These are phyloP conservation scores for Kryptolebias ocellatus DNA, from an alignment of 2,797 vertebrate species.

Conservation along the genomic window DNA sequence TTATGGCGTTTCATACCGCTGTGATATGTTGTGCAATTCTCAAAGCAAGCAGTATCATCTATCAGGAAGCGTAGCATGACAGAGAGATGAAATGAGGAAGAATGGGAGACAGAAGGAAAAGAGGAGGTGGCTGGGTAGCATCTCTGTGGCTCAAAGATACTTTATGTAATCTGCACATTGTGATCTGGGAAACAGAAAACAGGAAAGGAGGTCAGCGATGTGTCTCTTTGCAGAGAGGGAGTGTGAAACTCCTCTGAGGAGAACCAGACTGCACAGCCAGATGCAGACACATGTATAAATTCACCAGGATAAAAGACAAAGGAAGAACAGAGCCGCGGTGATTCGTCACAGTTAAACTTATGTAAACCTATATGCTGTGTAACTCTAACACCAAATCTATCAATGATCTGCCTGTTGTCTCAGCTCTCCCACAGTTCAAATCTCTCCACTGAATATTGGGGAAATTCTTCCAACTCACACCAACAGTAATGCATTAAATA, in stretches of 20 bases:
- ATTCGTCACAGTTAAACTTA: conserved; percentile 62
- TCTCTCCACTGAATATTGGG: conserved; percentile 44
- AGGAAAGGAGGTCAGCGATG: conserved; percentile 55
- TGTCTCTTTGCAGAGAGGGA: conserved; percentile 41
- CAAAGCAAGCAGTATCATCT: conserved; percentile 26
- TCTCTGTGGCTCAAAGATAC: conserved; percentile 37
- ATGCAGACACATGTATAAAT: conserved; percentile 21
- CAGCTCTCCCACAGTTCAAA: conserved; percentile 46
- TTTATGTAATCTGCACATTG: conserved; percentile 53
- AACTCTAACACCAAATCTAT: conserved; percentile 66
- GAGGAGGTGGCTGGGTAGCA: conserved; percentile 43
- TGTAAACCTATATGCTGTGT: conserved; percentile 61
- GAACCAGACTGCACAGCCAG: conserved; percentile 23
- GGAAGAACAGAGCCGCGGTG: conserved; percentile 4
- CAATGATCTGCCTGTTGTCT: conserved; percentile 46
- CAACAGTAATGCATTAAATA: conserved; percentile 52
- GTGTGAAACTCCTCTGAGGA: conserved; percentile 21
- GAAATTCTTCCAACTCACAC: conserved; percentile 47
- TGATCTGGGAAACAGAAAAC: conserved; percentile 53
- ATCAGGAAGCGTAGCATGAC: conserved; percentile 36
- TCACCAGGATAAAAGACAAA: conserved; percentile 23
- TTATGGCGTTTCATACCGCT: conserved; percentile 15
- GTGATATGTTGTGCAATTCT: conserved; percentile 37
- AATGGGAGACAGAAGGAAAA: conserved; percentile 14
- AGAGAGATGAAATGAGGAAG: conserved; percentile 50